Conservation (phyloP, 2,797 vertebrate species). For the Echiichthys vipera region DNA sequence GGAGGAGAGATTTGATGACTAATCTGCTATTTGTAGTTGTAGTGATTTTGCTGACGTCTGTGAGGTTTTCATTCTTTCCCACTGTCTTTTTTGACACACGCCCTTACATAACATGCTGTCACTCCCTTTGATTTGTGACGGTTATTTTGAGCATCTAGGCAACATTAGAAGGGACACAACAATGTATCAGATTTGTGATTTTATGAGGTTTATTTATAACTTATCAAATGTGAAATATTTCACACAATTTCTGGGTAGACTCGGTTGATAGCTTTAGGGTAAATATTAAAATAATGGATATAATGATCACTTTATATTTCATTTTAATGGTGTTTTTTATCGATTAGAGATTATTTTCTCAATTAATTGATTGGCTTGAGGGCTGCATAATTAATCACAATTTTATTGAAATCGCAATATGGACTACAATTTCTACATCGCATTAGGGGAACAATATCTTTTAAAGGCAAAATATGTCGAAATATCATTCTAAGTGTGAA, state of each 20-base stretch:
- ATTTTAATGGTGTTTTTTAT: no score
- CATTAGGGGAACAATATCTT: no score
- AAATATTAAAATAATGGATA: background rate
- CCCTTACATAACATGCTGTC: constrained; percentile 26
- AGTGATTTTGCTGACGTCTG: constrained; percentile 42
- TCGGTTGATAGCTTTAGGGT: background rate
- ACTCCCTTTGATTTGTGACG: constrained; percentile 3
- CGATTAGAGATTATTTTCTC: background rate
- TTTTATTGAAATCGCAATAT: no score
- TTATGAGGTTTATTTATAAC: background rate
- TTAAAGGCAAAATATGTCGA: no score
- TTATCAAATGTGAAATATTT: background rate
- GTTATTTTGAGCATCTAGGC: constrained; percentile 43
- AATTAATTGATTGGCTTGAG: background rate
- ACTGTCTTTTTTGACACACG: constrained; percentile 11
- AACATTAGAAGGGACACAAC: constrained; percentile 12
- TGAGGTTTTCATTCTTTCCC: constrained; percentile 46
- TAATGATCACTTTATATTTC: no score
- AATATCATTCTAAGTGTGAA: no score
- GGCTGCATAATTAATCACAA: no score
- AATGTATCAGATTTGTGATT: background rate
- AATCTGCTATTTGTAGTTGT: constrained; percentile 45
- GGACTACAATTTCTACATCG: no score
- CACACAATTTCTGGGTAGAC: background rate
- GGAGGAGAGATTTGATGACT: constrained; percentile 52